Base-by-base conservation (phyloP, 2,888 invertebrate species). In the Caenorhabditis wallacei region DNA sequence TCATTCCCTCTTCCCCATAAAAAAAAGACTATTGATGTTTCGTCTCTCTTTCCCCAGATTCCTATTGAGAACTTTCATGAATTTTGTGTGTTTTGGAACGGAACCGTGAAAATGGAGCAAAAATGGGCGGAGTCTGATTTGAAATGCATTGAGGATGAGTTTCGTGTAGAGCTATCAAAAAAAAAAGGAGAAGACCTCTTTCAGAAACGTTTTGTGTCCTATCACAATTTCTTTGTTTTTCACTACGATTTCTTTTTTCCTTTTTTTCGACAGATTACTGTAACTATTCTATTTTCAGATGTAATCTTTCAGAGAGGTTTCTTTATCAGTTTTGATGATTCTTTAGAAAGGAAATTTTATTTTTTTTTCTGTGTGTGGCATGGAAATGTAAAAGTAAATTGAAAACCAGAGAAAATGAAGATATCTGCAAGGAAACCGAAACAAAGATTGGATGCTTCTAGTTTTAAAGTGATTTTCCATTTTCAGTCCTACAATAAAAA, bases 61-160 rank as follows among this genome's bases (percentile, higher is more conserved):
- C 70, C 4, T 24, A 54, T n/a, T 13, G 59, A 18, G 43, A 35
- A 51, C 57, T 57, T 74, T 54, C 75, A 75, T 75, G 66, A 75
- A 75, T 75, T 75, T 75, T 75, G 56, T 66, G 63, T 64, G 64
- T 74, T 56, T 57, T 37, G 75, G 75, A 66, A 66, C 66, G 59
- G 37, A 43, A 18, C 35, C 59, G 40, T 63, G 43, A 43, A 63
- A 63, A 63, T 46, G 43, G 59, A 70, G 26, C 43, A 30, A 56
- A 64, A 64, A 76, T 26, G 51, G 76, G 68, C 59, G 68, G 76
- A 53, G 61, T n/a, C 70, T 79, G 46, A 71, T 79, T 64, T 22
- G 48, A 79, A 79, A 79, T 79, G 78, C 70, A 79, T 79, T 79
- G 51, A 68, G 76, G 76, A 76, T 76, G 68, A 61, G 76, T 66